These are phyloP conservation scores for Lacerta viridis DNA, from an alignment of 2,797 vertebrate species.

Conservation along the genomic window DNA sequence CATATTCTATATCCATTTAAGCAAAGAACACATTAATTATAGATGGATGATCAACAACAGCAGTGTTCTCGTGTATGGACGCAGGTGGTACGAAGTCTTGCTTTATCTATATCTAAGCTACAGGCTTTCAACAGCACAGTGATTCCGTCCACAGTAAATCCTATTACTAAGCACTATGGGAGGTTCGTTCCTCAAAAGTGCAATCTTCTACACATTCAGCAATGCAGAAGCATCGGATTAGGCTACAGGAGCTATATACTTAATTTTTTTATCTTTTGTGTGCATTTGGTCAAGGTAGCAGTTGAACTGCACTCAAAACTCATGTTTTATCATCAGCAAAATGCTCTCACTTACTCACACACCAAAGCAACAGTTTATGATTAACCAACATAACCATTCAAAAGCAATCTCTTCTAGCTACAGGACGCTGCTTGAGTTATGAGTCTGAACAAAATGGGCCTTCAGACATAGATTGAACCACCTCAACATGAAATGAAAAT, in stretches of 20 bases:
- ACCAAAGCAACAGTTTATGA: constrained; percentile 81
- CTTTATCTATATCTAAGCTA: constrained; percentile 36
- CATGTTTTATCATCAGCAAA: constrained; percentile 70
- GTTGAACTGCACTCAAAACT: constrained; percentile 68
- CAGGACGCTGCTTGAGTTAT: constrained; percentile 76
- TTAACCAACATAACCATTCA: constrained; percentile 80
- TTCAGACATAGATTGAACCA: constrained; percentile 68
- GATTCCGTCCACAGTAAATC: constrained; percentile 44
- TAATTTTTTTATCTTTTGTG: constrained; percentile 60
- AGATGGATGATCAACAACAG: constrained; percentile 41
- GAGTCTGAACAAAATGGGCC: constrained; percentile 72
- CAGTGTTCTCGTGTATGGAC: constrained; percentile 29
- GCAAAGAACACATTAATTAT: constrained; percentile 53
- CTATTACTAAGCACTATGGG: constrained; percentile 42
- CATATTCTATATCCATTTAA: constrained; percentile 33
- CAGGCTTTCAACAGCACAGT: constrained; percentile 5
- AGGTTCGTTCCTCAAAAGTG: constrained; percentile 37
- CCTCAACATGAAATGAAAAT: constrained; percentile 77
- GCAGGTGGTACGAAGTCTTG: neutral
- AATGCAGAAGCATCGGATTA: constrained; percentile 27
- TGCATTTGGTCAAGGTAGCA: constrained; percentile 72
- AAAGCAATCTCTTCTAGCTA: constrained; percentile 81
- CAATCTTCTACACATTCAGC: neutral
- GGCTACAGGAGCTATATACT: constrained; percentile 33
- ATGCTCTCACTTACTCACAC: constrained; percentile 72